Evolutionary conservation across 2,797 vertebrate genomes (phyloP).

Genomic region (Chaunax sp.): DNA sequence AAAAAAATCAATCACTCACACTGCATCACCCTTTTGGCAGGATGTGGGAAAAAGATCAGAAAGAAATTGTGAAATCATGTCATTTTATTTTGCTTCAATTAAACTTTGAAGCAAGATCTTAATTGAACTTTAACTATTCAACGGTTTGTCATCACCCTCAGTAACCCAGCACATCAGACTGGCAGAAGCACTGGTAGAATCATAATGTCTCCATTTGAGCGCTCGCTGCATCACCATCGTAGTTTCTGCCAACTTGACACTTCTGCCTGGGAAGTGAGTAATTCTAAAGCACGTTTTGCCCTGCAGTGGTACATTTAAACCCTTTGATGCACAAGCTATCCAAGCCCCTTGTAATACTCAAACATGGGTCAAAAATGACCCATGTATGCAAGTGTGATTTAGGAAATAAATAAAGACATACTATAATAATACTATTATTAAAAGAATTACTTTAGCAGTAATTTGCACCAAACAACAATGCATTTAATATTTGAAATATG

Average conservation of each 20-base stretch:
- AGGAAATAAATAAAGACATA: too few relatives aligned
- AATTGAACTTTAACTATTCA: conserved; percentile 32
- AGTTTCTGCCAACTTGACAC: conserved; percentile 49
- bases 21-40: conserved; percentile 25
- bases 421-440: too few relatives aligned
- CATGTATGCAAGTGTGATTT: too few relatives aligned
- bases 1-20: conserved; percentile 10
- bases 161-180: conserved; percentile 49
- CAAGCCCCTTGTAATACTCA: too few relatives aligned
- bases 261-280: conserved; percentile 55
- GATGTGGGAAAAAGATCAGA: conserved; percentile 13
- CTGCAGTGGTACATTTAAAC: conserved; percentile 35
- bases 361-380: too few relatives aligned
- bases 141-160: conserved; percentile 47
- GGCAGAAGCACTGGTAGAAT: conserved; percentile 50
- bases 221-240: conserved; percentile 26
- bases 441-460: too few relatives aligned
- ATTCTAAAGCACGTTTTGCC: conserved; percentile 34
- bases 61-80: conserved; percentile 25
- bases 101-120: too few relatives aligned
- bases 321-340: too few relatives aligned
- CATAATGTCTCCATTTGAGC: conserved; percentile 49
- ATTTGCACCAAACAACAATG: too few relatives aligned
- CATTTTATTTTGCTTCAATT: conserved; percentile 40
- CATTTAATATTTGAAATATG: too few relatives aligned